Base-by-base conservation (phyloP, 2,113 vertebrate genomes). In the Indicator indicator region DNA sequence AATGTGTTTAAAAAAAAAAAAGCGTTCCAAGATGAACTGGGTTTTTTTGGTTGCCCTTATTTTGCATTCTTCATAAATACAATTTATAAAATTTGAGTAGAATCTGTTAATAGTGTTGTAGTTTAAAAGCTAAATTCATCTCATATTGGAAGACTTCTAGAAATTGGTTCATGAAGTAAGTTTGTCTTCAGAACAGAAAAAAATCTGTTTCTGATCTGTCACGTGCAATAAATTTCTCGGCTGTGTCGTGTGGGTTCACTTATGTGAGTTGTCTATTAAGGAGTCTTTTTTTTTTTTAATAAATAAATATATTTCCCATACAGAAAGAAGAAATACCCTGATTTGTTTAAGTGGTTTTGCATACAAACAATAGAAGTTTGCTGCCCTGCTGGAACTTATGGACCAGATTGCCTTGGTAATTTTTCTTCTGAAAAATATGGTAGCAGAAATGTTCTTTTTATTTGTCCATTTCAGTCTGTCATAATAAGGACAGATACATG, bases 331-430 rank as follows among this genome's bases (percentile, higher is more conserved):
- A 98, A 98, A 67, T 94, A 99, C 59, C 98, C 99, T 4, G 98
- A 99, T 92, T 95, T 99, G 40, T 98, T 98, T 83, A 98, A 99
- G 32, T 99, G 99, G 99, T 98, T 99, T 97, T 99, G 99, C 82
- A 97, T 99, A 89, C 98, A 99, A 65, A 98, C 98, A 2, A 97
- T 99, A 91, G 92, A 98, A 94, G 98, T 98, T 52, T 99, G 99
- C 97, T 99, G 99, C 68, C 97, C 98, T 32, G 92, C 98, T 26
- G 99, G 99, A 88, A 99, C 98, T 6, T 99, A 98, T 2, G 99
- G 99, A 92, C 98, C 98, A 0, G 98, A 99, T 59, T 99, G 99
- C 92, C 98, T 98, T 14, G 98, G 99, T 99, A 97, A 88, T 90
- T 92, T 74, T 89, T 84, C 30, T 70, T 82, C 42, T 82, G 55